Percentiles rank a stretch among this genome's conserved stretches.
phyloP scores from a whole-genome alignment of 1,140 invertebrate species.

The Bombus vancouverensis region DNA sequence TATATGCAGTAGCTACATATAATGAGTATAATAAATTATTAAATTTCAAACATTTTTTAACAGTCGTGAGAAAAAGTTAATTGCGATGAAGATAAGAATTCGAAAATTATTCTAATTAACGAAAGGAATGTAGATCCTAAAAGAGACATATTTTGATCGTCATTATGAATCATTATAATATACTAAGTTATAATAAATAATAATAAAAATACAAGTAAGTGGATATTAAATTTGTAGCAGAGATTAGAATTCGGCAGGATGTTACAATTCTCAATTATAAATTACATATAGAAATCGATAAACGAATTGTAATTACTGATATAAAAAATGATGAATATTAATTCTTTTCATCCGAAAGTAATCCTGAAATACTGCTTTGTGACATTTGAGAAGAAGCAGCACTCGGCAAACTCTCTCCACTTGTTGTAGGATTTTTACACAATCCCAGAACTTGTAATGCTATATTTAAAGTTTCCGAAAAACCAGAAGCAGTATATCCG shows the following conservation, averaged over 20 bases:
- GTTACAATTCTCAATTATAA: background rate
- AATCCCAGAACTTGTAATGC: background rate
- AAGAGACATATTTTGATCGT: background rate
- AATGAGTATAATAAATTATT: background rate
- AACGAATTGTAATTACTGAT: background rate
- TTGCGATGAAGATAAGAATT: background rate
- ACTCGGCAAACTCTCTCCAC: background rate
- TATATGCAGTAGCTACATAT: background rate
- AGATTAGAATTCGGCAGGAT: background rate
- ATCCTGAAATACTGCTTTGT: background rate
- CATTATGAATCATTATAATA: background rate
- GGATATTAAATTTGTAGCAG: background rate
- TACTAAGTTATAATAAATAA: too few relatives aligned
- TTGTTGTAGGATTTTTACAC: background rate
- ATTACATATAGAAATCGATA: background rate
- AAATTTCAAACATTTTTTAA: background rate
- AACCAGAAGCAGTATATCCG: conserved; percentile 30
- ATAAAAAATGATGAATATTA: background rate
- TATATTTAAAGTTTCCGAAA: background rate
- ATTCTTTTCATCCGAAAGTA: background rate
- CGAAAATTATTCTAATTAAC: background rate
- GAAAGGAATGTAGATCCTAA: too few relatives aligned
- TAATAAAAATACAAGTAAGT: background rate
- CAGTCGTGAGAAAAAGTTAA: background rate
- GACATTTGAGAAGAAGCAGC: background rate